These are phyloP conservation scores for Cephus sareptanus DNA, from an alignment of 2,888 invertebrate species.

Conservation along the genomic window DNA sequence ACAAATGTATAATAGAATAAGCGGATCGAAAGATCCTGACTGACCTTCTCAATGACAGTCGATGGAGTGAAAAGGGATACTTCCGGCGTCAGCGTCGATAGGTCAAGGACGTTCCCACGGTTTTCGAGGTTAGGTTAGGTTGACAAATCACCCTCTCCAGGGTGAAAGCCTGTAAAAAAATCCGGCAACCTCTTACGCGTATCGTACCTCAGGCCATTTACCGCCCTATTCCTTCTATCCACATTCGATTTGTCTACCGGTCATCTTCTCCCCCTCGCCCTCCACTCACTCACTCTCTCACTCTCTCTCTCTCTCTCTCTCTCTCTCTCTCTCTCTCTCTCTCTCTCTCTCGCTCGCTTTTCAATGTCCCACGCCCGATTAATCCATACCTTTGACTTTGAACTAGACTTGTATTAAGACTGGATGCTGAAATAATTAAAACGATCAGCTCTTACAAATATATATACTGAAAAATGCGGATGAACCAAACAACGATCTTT, in stretches of 20 bases:
- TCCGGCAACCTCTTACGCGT: background rate
- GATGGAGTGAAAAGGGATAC: constrained; percentile 21
- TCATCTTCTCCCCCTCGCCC: background rate
- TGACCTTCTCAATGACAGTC: background rate
- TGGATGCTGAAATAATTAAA: no score
- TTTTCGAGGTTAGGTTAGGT: constrained; percentile 64
- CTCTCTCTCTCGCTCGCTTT: background rate
- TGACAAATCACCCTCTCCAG: constrained; percentile 65
- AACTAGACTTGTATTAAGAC: no score
- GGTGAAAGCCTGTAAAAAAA: constrained; percentile 49
- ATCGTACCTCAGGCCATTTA: background rate
- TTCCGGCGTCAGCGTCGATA: constrained; percentile 59
- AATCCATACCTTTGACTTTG: no score
- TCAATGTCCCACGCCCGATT: background rate
- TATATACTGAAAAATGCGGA: no score
- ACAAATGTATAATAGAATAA: background rate
- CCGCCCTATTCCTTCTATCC: background rate
- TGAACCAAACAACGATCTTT: no score
- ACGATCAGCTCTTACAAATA: no score
- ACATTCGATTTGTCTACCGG: background rate
- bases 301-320: background rate
- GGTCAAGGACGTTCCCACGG: constrained; percentile 62
- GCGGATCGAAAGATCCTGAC: background rate
- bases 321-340: background rate
- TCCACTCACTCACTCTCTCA: background rate